Conservation (phyloP, 2,888 invertebrate genomes). For the Gerosis bhagava region DNA sequence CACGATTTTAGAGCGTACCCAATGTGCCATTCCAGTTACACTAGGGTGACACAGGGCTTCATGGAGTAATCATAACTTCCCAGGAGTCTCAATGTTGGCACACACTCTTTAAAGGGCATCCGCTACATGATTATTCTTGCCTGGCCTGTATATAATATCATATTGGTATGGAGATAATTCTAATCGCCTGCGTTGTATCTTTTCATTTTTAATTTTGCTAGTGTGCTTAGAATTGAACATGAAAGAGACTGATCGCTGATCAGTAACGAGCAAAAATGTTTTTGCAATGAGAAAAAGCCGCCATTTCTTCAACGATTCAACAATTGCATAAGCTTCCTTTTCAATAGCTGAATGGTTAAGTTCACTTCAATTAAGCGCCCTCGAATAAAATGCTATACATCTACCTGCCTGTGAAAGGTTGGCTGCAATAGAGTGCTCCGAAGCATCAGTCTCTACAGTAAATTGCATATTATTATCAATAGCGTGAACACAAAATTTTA, state of each 20-base stretch:
- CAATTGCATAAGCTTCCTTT: too few relatives aligned
- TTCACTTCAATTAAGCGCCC: neutral
- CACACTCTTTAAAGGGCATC: slow-evolving; percentile 30
- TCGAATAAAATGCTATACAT: slow-evolving; percentile 1
- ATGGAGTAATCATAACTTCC: too few relatives aligned
- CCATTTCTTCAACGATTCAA: slow-evolving; percentile 14
- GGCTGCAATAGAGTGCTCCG: too few relatives aligned
- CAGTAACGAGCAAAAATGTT: slow-evolving; percentile 18
- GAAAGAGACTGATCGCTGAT: slow-evolving; percentile 30
- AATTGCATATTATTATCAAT: too few relatives aligned
- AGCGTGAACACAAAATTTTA: too few relatives aligned
- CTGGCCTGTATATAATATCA: slow-evolving; percentile 34
- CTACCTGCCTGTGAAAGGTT: neutral
- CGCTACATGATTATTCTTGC: slow-evolving; percentile 30
- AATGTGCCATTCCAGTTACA: slow-evolving; percentile 17
- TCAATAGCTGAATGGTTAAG: too few relatives aligned
- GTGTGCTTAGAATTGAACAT: slow-evolving; percentile 24
- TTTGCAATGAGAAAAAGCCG: slow-evolving; percentile 21
- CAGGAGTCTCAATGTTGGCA: slow-evolving; percentile 15
- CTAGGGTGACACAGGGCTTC: slow-evolving; percentile 25
- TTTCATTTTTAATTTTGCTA: slow-evolving; percentile 32
- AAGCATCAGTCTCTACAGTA: too few relatives aligned
- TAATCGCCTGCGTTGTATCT: slow-evolving; percentile 30
- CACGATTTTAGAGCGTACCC: slow-evolving; percentile 22
- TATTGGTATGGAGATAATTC: slow-evolving; percentile 32